A percentile compares a stretch with the other conserved stretches of the same genome.
These are phyloP conservation scores for Amiota communis DNA, from an alignment of 2,888 invertebrate genomes.

Conservation along the genomic window DNA sequence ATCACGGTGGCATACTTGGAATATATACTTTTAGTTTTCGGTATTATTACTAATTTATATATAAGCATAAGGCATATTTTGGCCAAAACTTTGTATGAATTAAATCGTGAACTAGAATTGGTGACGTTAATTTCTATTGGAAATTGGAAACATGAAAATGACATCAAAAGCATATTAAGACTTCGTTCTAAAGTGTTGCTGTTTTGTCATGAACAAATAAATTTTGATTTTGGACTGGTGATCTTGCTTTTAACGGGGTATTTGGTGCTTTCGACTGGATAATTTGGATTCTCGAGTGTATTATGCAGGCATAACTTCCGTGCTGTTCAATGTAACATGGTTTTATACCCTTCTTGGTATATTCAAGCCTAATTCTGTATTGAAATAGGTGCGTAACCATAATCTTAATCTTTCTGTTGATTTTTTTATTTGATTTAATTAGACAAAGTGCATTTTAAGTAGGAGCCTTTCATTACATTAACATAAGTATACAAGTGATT, in stretches of 20 bases:
- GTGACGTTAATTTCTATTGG: not conserved
- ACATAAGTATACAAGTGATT: too few species aligned
- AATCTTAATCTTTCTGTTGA: not conserved
- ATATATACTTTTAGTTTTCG: constrained; percentile 44
- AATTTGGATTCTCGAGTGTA: not conserved
- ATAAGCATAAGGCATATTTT: constrained; percentile 48
- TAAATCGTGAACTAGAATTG: constrained; percentile 45
- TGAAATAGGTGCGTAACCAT: constrained; percentile 49
- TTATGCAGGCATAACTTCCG: not conserved
- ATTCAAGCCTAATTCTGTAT: constrained; percentile 44
- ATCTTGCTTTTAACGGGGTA: constrained; percentile 48
- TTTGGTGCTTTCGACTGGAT: constrained; percentile 45
- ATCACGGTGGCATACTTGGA: constrained; percentile 29
- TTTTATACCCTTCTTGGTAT: constrained; percentile 36
- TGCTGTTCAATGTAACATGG: constrained; percentile 50
- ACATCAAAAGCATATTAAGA: constrained; percentile 32
- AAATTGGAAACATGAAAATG: not conserved
- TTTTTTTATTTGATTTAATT: too few species aligned
- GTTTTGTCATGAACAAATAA: constrained; percentile 53
- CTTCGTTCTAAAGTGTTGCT: constrained; percentile 47
- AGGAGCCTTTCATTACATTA: too few species aligned
- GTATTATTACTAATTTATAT: constrained; percentile 50
- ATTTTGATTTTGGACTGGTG: constrained; percentile 50
- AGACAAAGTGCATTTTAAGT: too few species aligned
- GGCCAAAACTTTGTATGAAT: constrained; percentile 44